Base-by-base conservation (phyloP, 2,888 invertebrate genomes). In the Agrotis segetum region DNA sequence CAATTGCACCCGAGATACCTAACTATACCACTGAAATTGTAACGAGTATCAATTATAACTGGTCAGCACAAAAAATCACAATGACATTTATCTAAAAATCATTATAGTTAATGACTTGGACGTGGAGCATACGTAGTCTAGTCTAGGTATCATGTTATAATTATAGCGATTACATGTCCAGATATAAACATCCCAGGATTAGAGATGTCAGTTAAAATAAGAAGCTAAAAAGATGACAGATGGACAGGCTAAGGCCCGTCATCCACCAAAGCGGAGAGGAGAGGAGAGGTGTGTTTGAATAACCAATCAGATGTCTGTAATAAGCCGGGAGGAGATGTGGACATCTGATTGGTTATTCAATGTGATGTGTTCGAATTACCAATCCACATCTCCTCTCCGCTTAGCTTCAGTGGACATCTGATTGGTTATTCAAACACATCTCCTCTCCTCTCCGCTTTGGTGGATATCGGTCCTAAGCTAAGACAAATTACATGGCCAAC, bases 21-120 rank as follows among this genome's bases (percentile, higher is more conserved):
- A 61, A 61, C 19, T 58, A 69, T 47, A 58, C 24, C 52, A 53
- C 77, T 72, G 59, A 71, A 83, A 83, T 76, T 67, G 68, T 74
- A 81, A 71, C 63, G 7, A 70, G 79, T 59, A 70, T 68, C 70
- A 81, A 74, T 84, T 78, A 81, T 74, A 72, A 83, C 49, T n/a
- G 29, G 19, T 24, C 5, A 77, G 19, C 44, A 61, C 73, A 84
- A 82, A 82, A 79, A 79, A 74, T 50, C 55, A 82, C 74, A 80
- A 79, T 78, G 78, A 74, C 77, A 79, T 76, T 81, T 85, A 85
- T 83, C 78, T 73, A 72, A 81, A 81, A 76, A 76, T 85, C 72
- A 83, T 81, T 85, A 80, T 44, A 60, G 49, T 58, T 74, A 77
- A 80, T 72, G 59, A 80, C 34, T 34, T n/a, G 17, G 29, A 56